These are phyloP conservation scores for Drosophila ercepeae DNA, from an alignment of 1,140 invertebrate genomes.

Conservation along the genomic window DNA sequence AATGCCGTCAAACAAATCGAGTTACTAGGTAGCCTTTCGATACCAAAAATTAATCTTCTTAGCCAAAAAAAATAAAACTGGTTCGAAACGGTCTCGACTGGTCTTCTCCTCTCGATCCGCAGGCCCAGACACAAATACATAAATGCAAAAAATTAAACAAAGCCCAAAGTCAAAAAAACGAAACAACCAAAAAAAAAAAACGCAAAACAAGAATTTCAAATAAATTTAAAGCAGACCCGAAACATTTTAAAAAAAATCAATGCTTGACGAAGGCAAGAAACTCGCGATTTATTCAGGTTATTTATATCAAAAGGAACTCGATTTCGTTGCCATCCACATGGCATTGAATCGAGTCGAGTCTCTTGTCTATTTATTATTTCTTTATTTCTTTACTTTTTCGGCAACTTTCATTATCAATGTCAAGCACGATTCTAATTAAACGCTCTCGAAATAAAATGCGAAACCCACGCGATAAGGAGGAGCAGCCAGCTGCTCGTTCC, in stretches of 20 bases:
- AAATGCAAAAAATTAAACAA: constrained; percentile 27
- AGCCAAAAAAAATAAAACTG: constrained; percentile 18
- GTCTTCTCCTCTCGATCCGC: constrained; percentile 9
- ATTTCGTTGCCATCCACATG: constrained; percentile 37
- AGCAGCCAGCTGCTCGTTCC: constrained; percentile 16
- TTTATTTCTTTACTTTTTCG: constrained; percentile 24
- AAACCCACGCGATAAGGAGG: constrained; percentile 41
- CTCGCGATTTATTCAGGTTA: constrained; percentile 14
- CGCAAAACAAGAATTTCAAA: constrained; percentile 9
- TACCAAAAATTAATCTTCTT: constrained; percentile 36
- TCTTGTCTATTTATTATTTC: constrained; percentile 6
- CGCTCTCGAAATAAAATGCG: constrained; percentile 25
- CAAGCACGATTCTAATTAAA: constrained; percentile 64
- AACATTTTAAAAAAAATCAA: constrained; percentile 12
- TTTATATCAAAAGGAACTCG: constrained; percentile 14
- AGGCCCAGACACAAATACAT: constrained; percentile 36
- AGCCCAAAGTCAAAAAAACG: background rate
- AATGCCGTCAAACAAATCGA: constrained; percentile 8
- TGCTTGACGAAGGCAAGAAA: constrained; percentile 6
- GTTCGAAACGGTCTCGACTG: constrained; percentile 32
- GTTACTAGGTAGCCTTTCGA: constrained; percentile 17
- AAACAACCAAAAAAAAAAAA: background rate
- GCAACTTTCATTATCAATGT: constrained; percentile 75
- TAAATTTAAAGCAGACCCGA: constrained; percentile 16
- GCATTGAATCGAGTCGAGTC: constrained; percentile 31